phyloP scores from a whole-genome alignment of 2,113 vertebrate genomes.

The Malurus elegans region DNA sequence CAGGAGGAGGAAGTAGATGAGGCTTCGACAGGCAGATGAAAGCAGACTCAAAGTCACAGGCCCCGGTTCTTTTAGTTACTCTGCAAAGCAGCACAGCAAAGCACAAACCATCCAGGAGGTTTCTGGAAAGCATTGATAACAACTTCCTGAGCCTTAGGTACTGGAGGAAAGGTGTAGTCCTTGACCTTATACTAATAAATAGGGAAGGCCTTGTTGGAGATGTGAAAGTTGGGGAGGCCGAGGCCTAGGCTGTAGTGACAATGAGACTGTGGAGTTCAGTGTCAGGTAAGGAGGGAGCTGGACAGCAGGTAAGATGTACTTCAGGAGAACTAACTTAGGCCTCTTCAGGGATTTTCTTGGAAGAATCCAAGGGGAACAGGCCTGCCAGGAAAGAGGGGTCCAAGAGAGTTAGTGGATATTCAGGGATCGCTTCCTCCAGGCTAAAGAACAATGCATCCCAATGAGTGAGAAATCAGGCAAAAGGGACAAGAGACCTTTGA shows the following conservation, averaged over 20 bases:
- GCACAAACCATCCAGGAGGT: neutral
- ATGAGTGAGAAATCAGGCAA: neutral
- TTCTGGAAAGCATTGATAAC: neutral
- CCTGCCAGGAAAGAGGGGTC: neutral
- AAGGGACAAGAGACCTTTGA: neutral
- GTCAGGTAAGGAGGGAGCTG: neutral
- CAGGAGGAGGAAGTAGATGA: neutral
- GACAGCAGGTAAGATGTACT: neutral
- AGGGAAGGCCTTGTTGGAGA: neutral
- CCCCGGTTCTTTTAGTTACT: neutral
- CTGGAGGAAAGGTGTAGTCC: neutral
- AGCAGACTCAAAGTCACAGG: neutral
- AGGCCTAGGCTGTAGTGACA: neutral
- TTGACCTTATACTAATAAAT: neutral
- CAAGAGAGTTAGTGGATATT: neutral
- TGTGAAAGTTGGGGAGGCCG: neutral
- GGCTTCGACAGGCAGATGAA: neutral
- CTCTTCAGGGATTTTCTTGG: neutral
- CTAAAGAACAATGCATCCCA: neutral
- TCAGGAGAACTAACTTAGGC: neutral
- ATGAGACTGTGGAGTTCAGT: neutral
- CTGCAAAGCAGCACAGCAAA: neutral
- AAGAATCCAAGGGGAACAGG: neutral
- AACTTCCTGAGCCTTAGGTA: neutral
- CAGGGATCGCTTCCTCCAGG: neutral